Evolutionary conservation across 92 coral and sea anemone genomes (phyloP).

Genomic region (Zoanthus sociatus): DNA sequence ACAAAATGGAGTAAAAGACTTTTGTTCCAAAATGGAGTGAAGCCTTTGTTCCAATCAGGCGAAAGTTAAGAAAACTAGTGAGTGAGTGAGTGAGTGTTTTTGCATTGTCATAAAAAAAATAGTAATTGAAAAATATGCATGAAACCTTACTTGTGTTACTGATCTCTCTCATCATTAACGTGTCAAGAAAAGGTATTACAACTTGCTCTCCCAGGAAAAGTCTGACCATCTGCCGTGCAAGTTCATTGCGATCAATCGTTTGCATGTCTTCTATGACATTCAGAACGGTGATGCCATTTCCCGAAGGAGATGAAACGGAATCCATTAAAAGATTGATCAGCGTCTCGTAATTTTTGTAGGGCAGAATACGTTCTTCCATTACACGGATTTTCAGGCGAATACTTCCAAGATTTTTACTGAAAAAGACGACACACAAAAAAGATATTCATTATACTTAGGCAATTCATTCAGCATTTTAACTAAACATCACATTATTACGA

Average conservation of each 20-base stretch:
- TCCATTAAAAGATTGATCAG: constrained; percentile 75
- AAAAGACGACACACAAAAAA: not conserved
- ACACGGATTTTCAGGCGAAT: constrained; percentile 86
- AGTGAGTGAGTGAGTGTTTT: not conserved
- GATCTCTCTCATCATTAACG: constrained; percentile 80
- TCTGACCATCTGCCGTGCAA: constrained; percentile 89
- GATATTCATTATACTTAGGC: too few relatives aligned
- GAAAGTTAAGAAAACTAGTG: too few relatives aligned
- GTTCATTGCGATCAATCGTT: constrained; percentile 80
- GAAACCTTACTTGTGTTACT: constrained; percentile 73
- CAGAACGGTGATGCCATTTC: constrained; percentile 67
- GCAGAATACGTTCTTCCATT: constrained; percentile 87
- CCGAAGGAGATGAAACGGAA: constrained; percentile 59
- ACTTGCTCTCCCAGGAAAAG: constrained; percentile 83
- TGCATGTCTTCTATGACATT: constrained; percentile 82
- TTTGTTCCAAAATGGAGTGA: too few relatives aligned
- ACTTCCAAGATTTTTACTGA: constrained; percentile 89
- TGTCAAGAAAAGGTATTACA: constrained; percentile 78
- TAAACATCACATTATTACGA: too few relatives aligned
- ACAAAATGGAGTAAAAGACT: too few relatives aligned
- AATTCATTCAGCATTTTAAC: too few relatives aligned
- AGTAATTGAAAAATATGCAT: not conserved
- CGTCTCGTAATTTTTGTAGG: constrained; percentile 76
- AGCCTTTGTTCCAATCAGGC: too few relatives aligned
- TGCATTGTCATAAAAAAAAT: not conserved